Evolutionary conservation across 2,888 invertebrate species (phyloP).

Genomic region (Hemaris fuciformis): DNA sequence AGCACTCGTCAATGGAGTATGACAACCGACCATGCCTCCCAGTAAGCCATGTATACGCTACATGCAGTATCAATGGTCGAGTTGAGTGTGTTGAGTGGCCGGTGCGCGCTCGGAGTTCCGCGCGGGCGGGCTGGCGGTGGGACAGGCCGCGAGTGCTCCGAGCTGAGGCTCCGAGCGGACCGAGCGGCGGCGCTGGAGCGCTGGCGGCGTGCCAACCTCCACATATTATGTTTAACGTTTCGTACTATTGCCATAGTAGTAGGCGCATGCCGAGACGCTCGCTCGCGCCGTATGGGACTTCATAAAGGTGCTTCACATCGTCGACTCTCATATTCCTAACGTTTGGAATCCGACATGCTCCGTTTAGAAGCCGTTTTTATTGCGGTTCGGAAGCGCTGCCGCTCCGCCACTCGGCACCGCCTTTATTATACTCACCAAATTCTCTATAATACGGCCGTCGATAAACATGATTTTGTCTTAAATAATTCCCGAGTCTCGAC

Average conservation of each 20-base stretch:
- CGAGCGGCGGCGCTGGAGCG: not conserved
- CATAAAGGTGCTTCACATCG: slow-evolving; percentile 8
- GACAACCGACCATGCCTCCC: too few species aligned
- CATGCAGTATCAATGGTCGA: too few species aligned
- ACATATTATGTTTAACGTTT: not conserved
- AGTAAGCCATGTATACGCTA: too few species aligned
- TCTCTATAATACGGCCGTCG: slow-evolving; percentile 14
- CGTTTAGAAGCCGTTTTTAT: slow-evolving; percentile 13
- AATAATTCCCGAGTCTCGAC: not conserved
- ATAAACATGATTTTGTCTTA: not conserved
- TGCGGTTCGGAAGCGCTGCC: not conserved
- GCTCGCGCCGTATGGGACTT: not conserved
- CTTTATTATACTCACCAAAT: slow-evolving; percentile 17
- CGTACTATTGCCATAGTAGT: not conserved
- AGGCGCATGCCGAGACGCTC: not conserved
- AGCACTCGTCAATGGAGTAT: too few species aligned
- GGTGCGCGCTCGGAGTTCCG: too few species aligned
- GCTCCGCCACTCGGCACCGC: not conserved
- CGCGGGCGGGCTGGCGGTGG: too few species aligned
- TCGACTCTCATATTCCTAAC: not conserved
- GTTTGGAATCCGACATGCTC: slow-evolving; percentile 14
- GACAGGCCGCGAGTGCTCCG: too few species aligned
- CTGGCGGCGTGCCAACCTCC: not conserved
- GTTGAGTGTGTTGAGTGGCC: too few species aligned
- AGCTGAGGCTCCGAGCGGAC: too few species aligned